Evolutionary conservation across 64 coral and sea anemone genomes (phyloP).

Genomic region (Trachythela sp.): DNA sequence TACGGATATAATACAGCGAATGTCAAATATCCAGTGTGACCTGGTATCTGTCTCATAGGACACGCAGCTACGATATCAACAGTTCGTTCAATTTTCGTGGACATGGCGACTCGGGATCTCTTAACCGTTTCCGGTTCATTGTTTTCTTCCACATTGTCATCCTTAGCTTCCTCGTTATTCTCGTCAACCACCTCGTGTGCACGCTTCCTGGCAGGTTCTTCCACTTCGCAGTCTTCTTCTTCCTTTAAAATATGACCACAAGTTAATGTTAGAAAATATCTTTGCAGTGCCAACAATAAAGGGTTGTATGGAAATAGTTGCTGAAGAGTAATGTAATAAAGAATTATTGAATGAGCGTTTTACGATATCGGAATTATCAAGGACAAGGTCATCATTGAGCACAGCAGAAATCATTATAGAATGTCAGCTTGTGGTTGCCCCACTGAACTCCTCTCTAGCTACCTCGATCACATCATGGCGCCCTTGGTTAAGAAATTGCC

Average conservation of each 20-base stretch:
- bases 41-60: slow-evolving; percentile 66
- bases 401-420: no score
- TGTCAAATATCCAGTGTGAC: slow-evolving; percentile 93
- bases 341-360: no score
- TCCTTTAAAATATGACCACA: neutral
- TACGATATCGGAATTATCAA: no score
- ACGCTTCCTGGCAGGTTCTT: neutral
- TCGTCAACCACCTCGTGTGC: neutral
- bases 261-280: neutral
- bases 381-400: no score
- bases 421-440: no score
- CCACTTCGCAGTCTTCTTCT: neutral
- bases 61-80: slow-evolving; percentile 60
- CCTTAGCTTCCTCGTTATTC: neutral
- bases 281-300: neutral
- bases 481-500: no score
- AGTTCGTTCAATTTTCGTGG: slow-evolving; percentile 42
- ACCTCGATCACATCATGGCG: no score
- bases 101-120: neutral
- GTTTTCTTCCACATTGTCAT: neutral
- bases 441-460: no score
- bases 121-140: neutral
- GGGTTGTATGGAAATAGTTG: no score
- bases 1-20: slow-evolving; percentile 66
- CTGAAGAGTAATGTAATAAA: neutral